Evolutionary conservation across 2,888 invertebrate species (phyloP), one percentile per base, ranked within the genome.

Genomic region (Netelia virgata): DNA sequence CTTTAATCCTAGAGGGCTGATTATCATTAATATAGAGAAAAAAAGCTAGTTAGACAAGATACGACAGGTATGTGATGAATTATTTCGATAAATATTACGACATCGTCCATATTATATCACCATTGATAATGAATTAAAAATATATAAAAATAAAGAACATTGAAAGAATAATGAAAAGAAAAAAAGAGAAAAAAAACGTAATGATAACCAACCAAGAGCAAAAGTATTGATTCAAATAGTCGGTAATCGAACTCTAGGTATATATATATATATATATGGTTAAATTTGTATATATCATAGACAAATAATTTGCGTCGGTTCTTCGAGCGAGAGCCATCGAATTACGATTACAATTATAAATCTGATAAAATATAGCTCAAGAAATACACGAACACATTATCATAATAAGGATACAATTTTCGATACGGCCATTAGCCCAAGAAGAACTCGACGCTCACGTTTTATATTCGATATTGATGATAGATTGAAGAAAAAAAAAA

Each of bases 31-130:
- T 53, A 75, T 75, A 43, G 36, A 68, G 50, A 41, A 78, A 72
- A 90, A 91, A 88, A 89, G 90, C 90, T 91, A 92, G 88, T 91
- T 91, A 89, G 89, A 90, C 88, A 74, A 91, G 89, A 91, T 81
- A 85, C 86, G 36, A 90, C 91, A 86, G 90, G 64, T 78, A 78
- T 73, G 73, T 83, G 79, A 72, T 72, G 77, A 82, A 82, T 82
- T 78, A 83, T 78, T 73, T 90, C 90, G 88, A 91, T 91, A 89
- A 90, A 90, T 91, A 89, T 91, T 90, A 90, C 90, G 89, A 90
- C 88, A 89, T 91, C 89, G 91, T 89, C 89, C 91, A 91, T 88
- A 92, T 90, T 90, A 69, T 64, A 78, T 84, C 83, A 74, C 78
- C 78, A 86, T 72, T 75, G 76, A 76, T 69, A 70, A 84, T 75